Evolutionary conservation across 2,113 vertebrate species (phyloP).

Genomic region (Pampusana beccarii): DNA sequence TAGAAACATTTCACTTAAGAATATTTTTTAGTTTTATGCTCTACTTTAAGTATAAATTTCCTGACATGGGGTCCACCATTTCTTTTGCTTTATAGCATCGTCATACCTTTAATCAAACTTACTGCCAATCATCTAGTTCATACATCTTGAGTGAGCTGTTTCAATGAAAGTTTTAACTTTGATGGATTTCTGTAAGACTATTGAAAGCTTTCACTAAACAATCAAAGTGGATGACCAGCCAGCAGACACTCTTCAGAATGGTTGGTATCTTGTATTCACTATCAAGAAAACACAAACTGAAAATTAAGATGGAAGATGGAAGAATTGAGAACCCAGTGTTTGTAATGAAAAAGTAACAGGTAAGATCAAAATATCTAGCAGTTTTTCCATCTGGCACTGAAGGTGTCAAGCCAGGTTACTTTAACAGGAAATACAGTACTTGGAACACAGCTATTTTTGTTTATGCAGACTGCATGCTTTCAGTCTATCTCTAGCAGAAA

Average conservation of each 20-base stretch:
- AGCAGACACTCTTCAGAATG: neutral
- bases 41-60: neutral
- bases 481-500: neutral
- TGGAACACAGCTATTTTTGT: neutral
- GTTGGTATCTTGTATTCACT: neutral
- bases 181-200: neutral
- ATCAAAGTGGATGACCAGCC: neutral
- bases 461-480: neutral
- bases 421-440: accelerated
- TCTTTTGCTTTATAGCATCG: neutral
- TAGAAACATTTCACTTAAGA: neutral
- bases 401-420: neutral
- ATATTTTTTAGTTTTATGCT: neutral
- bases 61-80: neutral
- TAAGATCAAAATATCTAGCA: neutral
- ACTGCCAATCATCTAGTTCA: neutral
- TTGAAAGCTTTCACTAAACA: neutral
- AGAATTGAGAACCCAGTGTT: neutral
- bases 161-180: neutral
- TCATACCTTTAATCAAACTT: neutral
- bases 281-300: neutral
- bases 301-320: neutral
- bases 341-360: neutral
- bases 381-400: neutral
- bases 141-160: neutral